Evolutionary conservation across 1,140 invertebrate genomes (phyloP).

Genomic region (Potamilus streckersoni): DNA sequence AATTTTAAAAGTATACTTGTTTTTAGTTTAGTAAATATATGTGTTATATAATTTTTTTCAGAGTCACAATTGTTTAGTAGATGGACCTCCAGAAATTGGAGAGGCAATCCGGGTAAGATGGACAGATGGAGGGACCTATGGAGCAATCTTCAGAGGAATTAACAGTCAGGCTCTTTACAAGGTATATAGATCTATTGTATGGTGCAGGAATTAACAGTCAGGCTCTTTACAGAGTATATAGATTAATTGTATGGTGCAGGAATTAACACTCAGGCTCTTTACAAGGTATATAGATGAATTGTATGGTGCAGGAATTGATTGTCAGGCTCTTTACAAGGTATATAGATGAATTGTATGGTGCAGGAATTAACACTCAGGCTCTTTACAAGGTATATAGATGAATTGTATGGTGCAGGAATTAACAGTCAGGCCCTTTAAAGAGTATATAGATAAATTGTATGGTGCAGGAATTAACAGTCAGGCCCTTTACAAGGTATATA

Average conservation of each 20-base stretch:
- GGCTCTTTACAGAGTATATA: conserved; percentile 72
- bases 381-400: too few relatives aligned
- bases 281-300: too few relatives aligned
- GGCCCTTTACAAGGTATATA: conserved; percentile 72
- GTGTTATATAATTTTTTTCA: conserved; percentile 18
- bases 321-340: too few relatives aligned
- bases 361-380: too few relatives aligned
- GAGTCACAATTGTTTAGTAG: conserved; percentile 44
- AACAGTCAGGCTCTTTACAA: conserved; percentile 71
- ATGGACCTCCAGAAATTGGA: conserved; percentile 68
- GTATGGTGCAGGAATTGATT: too few relatives aligned
- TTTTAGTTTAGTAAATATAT: conserved; percentile 3
- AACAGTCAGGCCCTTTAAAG: conserved; percentile 69
- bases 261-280: too few relatives aligned
- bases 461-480: conserved; percentile 70
- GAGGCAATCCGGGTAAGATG: conserved; percentile 72
- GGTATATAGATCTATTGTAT: conserved; percentile 63
- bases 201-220: conserved; percentile 66
- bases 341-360: too few relatives aligned
- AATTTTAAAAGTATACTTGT: not conserved
- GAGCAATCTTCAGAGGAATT: conserved; percentile 73
- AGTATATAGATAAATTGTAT: too few relatives aligned
- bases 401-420: too few relatives aligned
- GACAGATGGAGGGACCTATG: conserved; percentile 74
- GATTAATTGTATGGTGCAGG: not conserved